phyloP scores from a whole-genome alignment of 2,113 vertebrate species.

The Chloropsis cyanopogon region DNA sequence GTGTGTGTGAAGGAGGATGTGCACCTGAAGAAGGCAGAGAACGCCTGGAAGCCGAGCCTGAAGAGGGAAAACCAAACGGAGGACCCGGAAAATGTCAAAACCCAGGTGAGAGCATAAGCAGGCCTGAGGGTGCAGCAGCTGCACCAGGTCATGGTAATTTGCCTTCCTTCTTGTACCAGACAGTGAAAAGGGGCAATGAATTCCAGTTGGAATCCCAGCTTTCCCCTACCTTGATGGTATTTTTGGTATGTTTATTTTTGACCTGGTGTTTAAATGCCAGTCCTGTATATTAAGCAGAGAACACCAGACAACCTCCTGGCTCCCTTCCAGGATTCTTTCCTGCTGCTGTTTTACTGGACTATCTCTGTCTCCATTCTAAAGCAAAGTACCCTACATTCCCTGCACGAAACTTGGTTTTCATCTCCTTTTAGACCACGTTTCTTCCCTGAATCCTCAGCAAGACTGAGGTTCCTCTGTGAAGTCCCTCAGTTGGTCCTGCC shows the following conservation, averaged over 20 bases:
- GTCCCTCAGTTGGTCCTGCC: neutral
- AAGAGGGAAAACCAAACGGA: constrained; percentile 81
- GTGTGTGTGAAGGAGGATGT: constrained; percentile 90
- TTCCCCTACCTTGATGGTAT: neutral
- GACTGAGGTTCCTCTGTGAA: neutral
- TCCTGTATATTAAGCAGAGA: neutral
- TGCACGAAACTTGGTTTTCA: neutral
- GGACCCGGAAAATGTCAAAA: constrained; percentile 81
- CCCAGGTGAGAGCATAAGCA: constrained; percentile 75
- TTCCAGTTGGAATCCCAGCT: neutral
- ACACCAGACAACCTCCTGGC: neutral
- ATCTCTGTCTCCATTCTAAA: neutral
- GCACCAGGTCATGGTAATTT: neutral
- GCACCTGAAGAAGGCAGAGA: constrained; percentile 91
- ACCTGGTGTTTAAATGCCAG: neutral
- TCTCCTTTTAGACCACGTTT: neutral
- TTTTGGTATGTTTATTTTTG: neutral
- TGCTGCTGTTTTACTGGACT: neutral
- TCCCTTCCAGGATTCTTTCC: neutral
- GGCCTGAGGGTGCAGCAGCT: neutral
- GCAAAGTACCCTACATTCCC: neutral
- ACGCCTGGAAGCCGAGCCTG: constrained; percentile 91
- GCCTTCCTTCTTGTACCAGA: neutral
- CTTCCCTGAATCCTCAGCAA: neutral
- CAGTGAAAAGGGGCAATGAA: neutral